These are phyloP conservation scores for Rhineura floridana DNA, from an alignment of 2,113 vertebrate genomes.

Conservation along the genomic window DNA sequence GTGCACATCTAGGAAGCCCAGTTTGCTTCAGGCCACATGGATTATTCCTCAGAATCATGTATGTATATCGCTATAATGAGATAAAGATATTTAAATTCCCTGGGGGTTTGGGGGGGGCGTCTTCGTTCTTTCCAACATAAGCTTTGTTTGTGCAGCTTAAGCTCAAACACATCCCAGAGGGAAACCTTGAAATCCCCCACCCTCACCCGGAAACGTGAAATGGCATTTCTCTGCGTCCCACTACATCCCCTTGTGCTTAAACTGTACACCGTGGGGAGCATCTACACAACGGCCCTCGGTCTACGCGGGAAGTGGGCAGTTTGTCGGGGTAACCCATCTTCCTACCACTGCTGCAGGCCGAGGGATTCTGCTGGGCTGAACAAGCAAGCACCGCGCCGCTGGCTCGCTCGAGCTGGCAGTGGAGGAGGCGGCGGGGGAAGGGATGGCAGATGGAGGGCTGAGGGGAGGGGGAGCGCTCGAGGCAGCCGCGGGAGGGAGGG, in stretches of 20 bases:
- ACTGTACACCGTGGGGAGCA: neutral
- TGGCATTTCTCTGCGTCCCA: neutral
- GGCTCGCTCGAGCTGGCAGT: slow-evolving; percentile 58
- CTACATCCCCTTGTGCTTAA: neutral
- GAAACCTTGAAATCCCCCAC: too few relatives aligned
- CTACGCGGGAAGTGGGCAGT: accelerated
- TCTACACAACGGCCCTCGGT: neutral
- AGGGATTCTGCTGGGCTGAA: neutral
- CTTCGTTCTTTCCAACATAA: neutral
- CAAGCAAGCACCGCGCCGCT: neutral
- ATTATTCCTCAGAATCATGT: neutral
- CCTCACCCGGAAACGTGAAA: neutral
- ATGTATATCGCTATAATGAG: neutral
- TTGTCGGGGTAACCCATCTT: neutral
- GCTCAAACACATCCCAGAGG: too few relatives aligned
- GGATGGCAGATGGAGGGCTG: slow-evolving; percentile 69
- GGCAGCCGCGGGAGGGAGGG: slow-evolving; percentile 58
- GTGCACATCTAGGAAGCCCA: too few relatives aligned
- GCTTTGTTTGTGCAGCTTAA: neutral
- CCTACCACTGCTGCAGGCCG: slow-evolving; percentile 27
- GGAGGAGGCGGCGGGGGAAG: slow-evolving; percentile 4
- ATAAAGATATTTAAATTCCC: too few relatives aligned
- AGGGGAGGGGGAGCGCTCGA: slow-evolving; percentile 58
- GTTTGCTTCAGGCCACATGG: neutral
- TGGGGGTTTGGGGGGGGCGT: neutral